Base-by-base conservation (phyloP, 2,888 invertebrate genomes). In the Himalopsyche anomala region DNA sequence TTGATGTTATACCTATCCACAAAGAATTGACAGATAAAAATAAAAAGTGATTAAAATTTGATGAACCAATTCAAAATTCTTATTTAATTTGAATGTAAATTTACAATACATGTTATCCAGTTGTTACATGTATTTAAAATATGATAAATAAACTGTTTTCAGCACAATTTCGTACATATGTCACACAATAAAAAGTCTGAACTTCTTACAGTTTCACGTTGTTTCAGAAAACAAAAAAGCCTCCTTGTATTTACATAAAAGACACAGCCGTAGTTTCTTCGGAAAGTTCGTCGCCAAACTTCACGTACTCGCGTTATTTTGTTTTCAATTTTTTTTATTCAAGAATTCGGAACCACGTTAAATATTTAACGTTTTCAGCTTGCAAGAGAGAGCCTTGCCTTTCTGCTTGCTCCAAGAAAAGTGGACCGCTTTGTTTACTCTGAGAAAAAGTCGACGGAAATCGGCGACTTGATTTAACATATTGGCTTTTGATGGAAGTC, bases 291-390 rank as follows among this genome's bases (percentile, higher is more conserved):
- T 81, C 83, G 81, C 81, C 81, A 83, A 51, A 85, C 80, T 85
- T 85, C 83, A 83, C 83, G 85, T 80, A 81, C 19, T 56, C 55
- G 38, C 80, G 56, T 40, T 55, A 56, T 85, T 80, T 62, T 74
- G 55, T 79, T 54, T 80, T 81, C 38, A 56, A 38, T 81, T 87
- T 45, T 45, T 83, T 83, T 86, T 84, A 81, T 84, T 51, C 79
- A 42, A 42, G 83, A 85, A 82, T 85, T 84, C 54, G 85, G 85
- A 74, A 74, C 83, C 85, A 85, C 80, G 81, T 85, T 87, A 87
- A 87, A 87, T 85, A 85, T 87, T 87, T 85, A 87, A 85, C 85
- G 83, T 87, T 80, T 87, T 87, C 87, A 83, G 84, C 74, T 28
- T 2, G 74, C 36, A 4, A 36, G 36, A 36, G 36, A 36, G 15